Base-by-base conservation (phyloP, 37 sponge, comb jelly and placozoan genomes). In the Agelas oroides region DNA sequence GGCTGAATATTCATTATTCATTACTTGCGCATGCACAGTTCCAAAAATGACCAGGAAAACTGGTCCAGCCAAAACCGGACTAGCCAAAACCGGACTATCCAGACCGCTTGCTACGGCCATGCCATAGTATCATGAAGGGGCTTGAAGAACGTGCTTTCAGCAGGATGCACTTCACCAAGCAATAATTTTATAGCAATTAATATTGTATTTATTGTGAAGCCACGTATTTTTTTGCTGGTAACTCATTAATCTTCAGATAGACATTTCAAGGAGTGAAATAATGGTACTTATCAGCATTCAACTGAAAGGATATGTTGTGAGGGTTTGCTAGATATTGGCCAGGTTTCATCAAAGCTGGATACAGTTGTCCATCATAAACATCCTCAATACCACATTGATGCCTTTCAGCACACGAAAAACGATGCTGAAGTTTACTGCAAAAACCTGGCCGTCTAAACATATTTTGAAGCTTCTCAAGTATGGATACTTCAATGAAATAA, bases 181-280 rank as follows among this genome's bases (percentile, higher is more conserved):
- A 65, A 78, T 39, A n/a, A n/a, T n/a, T n/a, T n/a, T n/a, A 78
- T 30, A 63, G 34, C 79, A 78, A n/a, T 66, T 40, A 78, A 24
- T 63, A 78, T 62, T 37, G 14, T 78, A 38, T 78, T 78, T 1
- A 25, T 56, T 1, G 6, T 15, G n/a, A 36, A 17, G 30, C 39
- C 23, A 39, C 79, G 65, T 38, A 62, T 78, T 25, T 78, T 25
- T 23, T 60, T 1, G 19, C 19, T 35, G 40, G 79, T 63, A 78
- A 46, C 41, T 61, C 79, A 78, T 78, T 78, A 21, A 78, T 78
- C 6, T 30, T 62, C 12, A 78, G 62, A 18, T 65, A 78, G 35
- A 78, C 21, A 62, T 1, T 56, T 57, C 1, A 66, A 65, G 27
- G 79, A 78, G n/a, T 35, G 20, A 31, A 78, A 78, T 35, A 78